phyloP scores from a whole-genome alignment of 2,113 vertebrate genomes.

The Dolichotis patagonum region DNA sequence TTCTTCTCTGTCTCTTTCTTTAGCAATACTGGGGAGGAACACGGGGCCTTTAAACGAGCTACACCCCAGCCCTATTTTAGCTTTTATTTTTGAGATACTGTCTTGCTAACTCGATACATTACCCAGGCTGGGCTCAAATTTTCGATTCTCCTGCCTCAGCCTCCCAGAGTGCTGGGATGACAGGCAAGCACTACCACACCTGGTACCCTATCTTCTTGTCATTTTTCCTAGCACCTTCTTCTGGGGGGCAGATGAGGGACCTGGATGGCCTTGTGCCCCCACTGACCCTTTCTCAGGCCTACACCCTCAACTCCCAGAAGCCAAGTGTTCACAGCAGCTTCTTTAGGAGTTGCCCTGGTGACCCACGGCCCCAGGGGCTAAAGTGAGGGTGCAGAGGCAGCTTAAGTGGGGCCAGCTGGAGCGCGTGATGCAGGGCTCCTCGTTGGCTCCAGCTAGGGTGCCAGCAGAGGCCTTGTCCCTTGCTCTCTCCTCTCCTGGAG shows the following conservation, averaged over 20 bases:
- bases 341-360: not conserved
- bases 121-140: not conserved
- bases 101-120: not conserved
- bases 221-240: not conserved
- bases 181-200: not conserved
- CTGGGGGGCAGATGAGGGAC: not conserved
- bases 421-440: not conserved
- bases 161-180: not conserved
- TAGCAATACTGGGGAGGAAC: not conserved
- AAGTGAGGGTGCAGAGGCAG: not conserved
- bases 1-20: not conserved
- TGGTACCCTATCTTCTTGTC: not conserved
- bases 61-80: not conserved
- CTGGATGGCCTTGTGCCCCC: fast-evolving
- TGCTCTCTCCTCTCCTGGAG: not conserved
- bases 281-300: not conserved
- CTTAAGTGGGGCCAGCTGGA: not conserved
- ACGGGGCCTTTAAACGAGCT: not conserved
- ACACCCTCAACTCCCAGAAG: not conserved
- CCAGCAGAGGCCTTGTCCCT: not conserved
- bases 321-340: not conserved
- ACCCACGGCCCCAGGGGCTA: not conserved
- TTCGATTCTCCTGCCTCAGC: not conserved
- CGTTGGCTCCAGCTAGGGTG: not conserved
- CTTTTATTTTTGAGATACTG: not conserved